phyloP scores from a whole-genome alignment of 1,140 invertebrate genomes.

The Lutraria rhynchaena region DNA sequence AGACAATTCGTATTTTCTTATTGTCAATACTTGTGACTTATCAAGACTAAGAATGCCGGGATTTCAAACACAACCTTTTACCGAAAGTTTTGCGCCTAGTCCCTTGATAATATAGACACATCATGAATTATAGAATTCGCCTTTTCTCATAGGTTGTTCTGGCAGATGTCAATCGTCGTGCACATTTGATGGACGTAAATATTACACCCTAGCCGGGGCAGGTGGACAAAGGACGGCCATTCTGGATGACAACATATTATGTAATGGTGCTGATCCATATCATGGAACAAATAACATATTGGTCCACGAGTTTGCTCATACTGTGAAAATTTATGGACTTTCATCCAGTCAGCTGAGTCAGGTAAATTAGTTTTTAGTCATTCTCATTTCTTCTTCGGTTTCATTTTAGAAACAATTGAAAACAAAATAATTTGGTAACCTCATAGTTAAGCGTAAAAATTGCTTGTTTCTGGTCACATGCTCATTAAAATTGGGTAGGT shows the following conservation, averaged over 20 bases:
- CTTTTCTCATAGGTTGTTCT: conserved; percentile 47
- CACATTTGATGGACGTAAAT: conserved; percentile 75
- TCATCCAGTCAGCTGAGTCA: conserved; percentile 37
- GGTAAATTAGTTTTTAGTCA: conserved; percentile 24
- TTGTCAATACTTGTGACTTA: too few relatives aligned
- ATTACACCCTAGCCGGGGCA: conserved; percentile 62
- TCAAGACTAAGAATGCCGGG: too few relatives aligned
- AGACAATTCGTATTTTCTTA: too few relatives aligned
- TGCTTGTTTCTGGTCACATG: too few relatives aligned
- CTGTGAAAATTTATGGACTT: conserved; percentile 65
- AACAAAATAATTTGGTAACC: too few relatives aligned
- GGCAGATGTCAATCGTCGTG: conserved; percentile 67
- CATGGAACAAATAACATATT: conserved; percentile 67
- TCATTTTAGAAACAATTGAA: background rate
- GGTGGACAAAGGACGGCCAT: conserved; percentile 61
- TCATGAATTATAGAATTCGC: too few relatives aligned
- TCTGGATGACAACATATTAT: conserved; percentile 72
- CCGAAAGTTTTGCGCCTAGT: too few relatives aligned
- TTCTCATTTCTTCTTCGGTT: background rate
- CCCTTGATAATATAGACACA: too few relatives aligned
- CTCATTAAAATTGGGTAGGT: too few relatives aligned
- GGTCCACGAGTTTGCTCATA: conserved; percentile 75
- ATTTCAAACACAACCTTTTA: too few relatives aligned
- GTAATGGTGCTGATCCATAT: conserved; percentile 72
- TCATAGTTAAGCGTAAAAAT: too few relatives aligned